phyloP scores from a whole-genome alignment of 2,888 invertebrate genomes.

The Acanthoscelides obtectus region DNA sequence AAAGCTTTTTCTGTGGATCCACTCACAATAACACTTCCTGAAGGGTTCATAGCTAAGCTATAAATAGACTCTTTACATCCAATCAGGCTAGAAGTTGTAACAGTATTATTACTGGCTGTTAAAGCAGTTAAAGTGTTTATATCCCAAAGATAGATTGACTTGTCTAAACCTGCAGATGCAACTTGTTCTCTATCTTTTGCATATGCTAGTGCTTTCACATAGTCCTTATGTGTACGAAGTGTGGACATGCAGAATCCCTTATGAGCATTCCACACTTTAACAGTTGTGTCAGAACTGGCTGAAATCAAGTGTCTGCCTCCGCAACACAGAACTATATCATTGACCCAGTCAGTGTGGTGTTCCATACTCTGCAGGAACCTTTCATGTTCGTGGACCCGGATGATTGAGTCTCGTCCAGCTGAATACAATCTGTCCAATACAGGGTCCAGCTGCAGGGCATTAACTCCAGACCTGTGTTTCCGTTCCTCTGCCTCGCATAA shows the following conservation, averaged over 20 bases:
- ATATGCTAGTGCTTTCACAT: constrained; percentile 96
- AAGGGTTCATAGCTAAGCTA: constrained; percentile 96
- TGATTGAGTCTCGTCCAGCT: constrained; percentile 95
- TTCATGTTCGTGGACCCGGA: constrained; percentile 86
- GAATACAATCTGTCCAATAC: constrained; percentile 85
- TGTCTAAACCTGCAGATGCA: constrained; percentile 95
- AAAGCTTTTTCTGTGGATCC: constrained; percentile 95
- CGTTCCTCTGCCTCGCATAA: constrained; percentile 95
- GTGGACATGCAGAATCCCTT: constrained; percentile 99
- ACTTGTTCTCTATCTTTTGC: constrained; percentile 94
- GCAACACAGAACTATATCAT: constrained; percentile 97
- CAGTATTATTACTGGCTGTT: constrained; percentile 97
- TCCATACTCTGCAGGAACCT: constrained; percentile 95
- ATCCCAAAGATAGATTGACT: constrained; percentile 97
- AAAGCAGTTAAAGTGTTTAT: constrained; percentile 95
- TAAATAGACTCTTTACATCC: constrained; percentile 99
- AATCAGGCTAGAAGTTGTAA: constrained; percentile 93
- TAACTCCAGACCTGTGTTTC: constrained; percentile 91
- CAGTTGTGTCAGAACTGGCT: constrained; percentile 98
- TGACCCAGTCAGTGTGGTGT: constrained; percentile 99
- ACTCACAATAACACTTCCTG: constrained; percentile 92
- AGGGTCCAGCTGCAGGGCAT: constrained; percentile 91
- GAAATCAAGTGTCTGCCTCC: constrained; percentile 96
- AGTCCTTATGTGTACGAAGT: constrained; percentile 94
- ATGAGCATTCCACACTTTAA: constrained; percentile 99